Conservation (phyloP, 2,888 invertebrate genomes). For the Gnatocerus cornutus region DNA sequence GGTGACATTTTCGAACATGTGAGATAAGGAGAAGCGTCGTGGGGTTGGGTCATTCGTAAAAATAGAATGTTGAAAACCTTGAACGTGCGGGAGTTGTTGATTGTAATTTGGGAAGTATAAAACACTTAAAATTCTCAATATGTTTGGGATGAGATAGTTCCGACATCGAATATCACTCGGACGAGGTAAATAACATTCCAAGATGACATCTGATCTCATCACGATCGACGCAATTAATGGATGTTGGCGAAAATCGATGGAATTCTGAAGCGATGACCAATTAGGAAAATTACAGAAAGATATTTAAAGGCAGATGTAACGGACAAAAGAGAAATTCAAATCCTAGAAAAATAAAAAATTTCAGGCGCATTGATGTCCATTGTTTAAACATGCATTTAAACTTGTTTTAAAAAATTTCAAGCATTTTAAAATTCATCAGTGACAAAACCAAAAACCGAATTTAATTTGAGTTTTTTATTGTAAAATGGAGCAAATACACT, state of each 20-base stretch:
- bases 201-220: background rate
- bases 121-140: constrained; percentile 17
- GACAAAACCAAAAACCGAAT: too few species aligned
- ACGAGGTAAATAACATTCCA: constrained; percentile 5
- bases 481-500: too few species aligned
- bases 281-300: too few species aligned
- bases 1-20: constrained; percentile 1
- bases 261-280: background rate
- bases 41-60: constrained; percentile 15
- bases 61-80: constrained; percentile 37
- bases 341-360: too few species aligned
- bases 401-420: too few species aligned
- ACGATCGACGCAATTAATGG: background rate
- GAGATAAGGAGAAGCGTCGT: constrained; percentile 1
- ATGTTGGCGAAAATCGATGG: background rate
- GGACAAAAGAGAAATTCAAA: too few species aligned
- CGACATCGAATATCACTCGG: constrained; percentile 2
- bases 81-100: constrained; percentile 20
- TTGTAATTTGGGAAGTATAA: constrained; percentile 14
- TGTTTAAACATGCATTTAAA: too few species aligned
- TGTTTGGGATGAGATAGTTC: background rate
- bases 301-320: too few species aligned
- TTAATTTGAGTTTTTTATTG: too few species aligned
- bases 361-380: too few species aligned
- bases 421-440: too few species aligned